Conservation (phyloP, 2,113 vertebrate species). For the Microtus richardsoni region DNA sequence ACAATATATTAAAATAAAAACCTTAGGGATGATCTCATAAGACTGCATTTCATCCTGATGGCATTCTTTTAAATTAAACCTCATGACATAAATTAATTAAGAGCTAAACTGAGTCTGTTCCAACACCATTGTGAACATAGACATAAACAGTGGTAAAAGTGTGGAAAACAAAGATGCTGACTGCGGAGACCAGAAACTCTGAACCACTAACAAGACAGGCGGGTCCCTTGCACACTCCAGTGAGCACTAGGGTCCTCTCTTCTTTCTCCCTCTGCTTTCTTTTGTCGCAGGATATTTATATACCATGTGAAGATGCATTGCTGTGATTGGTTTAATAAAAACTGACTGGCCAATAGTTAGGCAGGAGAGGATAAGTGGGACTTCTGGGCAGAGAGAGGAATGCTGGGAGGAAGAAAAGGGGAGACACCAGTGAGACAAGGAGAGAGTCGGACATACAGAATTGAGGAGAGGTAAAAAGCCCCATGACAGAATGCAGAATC, state of each 20-base stretch:
- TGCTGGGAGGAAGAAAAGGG: too few species aligned
- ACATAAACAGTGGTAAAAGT: background rate
- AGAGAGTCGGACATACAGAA: too few species aligned
- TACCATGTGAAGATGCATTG: too few species aligned
- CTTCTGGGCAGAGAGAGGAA: too few species aligned
- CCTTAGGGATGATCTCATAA: background rate
- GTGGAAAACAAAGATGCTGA: background rate
- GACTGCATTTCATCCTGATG: background rate
- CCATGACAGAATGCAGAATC: too few species aligned
- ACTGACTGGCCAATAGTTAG: too few species aligned
- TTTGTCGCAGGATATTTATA: too few species aligned
- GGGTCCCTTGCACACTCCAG: background rate
- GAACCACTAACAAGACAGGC: background rate
- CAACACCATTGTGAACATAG: background rate
- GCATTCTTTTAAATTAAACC: constrained; percentile 44
- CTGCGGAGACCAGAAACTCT: background rate
- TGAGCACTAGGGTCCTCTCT: background rate
- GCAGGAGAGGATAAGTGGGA: too few species aligned
- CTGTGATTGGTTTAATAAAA: too few species aligned
- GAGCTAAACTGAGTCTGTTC: background rate
- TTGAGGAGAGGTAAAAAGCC: too few species aligned
- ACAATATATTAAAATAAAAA: constrained; percentile 33
- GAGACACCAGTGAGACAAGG: too few species aligned
- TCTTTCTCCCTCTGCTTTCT: background rate
- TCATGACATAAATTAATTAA: background rate